These are phyloP conservation scores for Tiliacea citrago DNA, from an alignment of 2,888 invertebrate species.

Conservation along the genomic window DNA sequence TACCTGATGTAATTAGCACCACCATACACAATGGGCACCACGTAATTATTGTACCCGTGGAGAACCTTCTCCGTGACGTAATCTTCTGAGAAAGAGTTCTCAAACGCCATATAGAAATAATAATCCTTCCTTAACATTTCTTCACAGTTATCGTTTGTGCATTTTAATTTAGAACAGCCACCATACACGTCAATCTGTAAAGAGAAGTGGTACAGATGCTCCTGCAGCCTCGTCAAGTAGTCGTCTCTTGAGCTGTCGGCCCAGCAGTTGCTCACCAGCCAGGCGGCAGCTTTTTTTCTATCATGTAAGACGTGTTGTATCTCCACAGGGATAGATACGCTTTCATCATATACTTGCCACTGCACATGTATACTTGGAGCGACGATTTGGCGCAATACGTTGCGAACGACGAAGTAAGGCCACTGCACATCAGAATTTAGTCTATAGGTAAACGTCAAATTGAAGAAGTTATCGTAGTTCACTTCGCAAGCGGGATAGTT, in stretches of 20 bases:
- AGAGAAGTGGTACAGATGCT: constrained; percentile 75
- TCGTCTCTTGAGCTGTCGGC: constrained; percentile 71
- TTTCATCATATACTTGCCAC: constrained; percentile 66
- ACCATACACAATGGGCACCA: constrained; percentile 93
- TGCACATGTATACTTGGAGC: constrained; percentile 71
- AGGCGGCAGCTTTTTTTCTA: constrained; percentile 78
- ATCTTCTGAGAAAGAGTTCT: constrained; percentile 78
- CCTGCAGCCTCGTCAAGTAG: constrained; percentile 75
- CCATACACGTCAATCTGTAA: constrained; percentile 78
- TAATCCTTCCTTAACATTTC: constrained; percentile 75
- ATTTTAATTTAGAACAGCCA: constrained; percentile 69
- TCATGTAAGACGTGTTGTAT: constrained; percentile 68
- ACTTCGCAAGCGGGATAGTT: constrained; percentile 75
- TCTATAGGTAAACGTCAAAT: constrained; percentile 81
- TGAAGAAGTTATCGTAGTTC: constrained; percentile 77
- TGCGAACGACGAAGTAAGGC: constrained; percentile 76
- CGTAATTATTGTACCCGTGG: constrained; percentile 89
- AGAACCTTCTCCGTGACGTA: constrained; percentile 82
- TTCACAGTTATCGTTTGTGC: constrained; percentile 68
- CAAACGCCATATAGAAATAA: constrained; percentile 81
- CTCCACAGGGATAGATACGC: constrained; percentile 49
- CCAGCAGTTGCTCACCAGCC: constrained; percentile 76
- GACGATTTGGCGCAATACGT: constrained; percentile 68
- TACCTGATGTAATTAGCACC: constrained; percentile 91
- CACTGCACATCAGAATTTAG: constrained; percentile 79